Percentiles rank a stretch among this genome's conserved stretches.
Evolutionary conservation across 2,888 invertebrate species (phyloP).

Genomic region (Macrophya alboannulata): DNA sequence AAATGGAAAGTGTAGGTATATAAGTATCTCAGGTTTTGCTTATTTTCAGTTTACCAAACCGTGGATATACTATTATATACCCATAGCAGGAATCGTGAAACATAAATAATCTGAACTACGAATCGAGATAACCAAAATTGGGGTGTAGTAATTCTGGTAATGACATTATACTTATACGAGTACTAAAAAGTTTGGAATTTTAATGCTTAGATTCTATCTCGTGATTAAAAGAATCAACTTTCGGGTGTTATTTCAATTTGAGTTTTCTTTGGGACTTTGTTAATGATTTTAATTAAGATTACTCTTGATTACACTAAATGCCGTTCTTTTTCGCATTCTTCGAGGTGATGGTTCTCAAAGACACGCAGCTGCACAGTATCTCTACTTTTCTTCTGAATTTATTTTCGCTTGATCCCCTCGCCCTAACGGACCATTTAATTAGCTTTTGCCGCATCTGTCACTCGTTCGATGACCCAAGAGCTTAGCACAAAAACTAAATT

Average conservation of each 20-base stretch:
- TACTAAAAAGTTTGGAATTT: slow-evolving; percentile 26
- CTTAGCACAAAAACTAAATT: neutral
- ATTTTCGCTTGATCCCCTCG: slow-evolving; percentile 32
- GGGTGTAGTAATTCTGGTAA: neutral
- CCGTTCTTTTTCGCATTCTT: slow-evolving; percentile 36
- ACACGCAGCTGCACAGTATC: neutral
- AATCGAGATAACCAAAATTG: neutral
- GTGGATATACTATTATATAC: neutral
- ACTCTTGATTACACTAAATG: slow-evolving; percentile 35
- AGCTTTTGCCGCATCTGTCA: slow-evolving; percentile 16
- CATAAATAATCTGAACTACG: neutral
- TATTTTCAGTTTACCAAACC: neutral
- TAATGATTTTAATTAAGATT: slow-evolving; percentile 54
- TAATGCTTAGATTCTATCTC: slow-evolving; percentile 38
- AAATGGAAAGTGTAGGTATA: neutral
- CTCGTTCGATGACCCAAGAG: neutral
- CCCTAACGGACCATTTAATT: slow-evolving; percentile 1
- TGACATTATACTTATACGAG: neutral
- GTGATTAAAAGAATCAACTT: slow-evolving; percentile 52
- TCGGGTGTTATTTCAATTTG: slow-evolving; percentile 46
- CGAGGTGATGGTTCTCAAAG: slow-evolving; percentile 27
- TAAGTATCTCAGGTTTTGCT: neutral
- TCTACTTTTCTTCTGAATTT: neutral
- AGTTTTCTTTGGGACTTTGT: slow-evolving; percentile 30
- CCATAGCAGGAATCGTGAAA: neutral